Base-by-base conservation (phyloP, 2,113 vertebrate species). In the Campylomormyrus tamandua region DNA sequence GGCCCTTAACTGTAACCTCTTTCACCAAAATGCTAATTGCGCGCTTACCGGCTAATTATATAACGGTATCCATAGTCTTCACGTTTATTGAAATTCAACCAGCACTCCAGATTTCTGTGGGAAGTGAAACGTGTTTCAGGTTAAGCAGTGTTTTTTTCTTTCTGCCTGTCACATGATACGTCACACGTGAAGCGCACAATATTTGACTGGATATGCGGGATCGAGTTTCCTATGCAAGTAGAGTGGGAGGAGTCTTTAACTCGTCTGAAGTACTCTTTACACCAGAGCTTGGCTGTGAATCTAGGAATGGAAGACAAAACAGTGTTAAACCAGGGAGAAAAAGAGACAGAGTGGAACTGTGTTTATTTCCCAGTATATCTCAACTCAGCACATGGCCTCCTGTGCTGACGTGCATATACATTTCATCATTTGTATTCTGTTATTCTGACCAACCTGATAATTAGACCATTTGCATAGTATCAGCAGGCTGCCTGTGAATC, bases 11-110 rank as follows among this genome's bases (percentile, higher is more conserved):
- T 92, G 94, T 94, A 94, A 93, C 91, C 93, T 91, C 93, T 95
- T 96, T 95, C 94, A 95, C 92, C 90, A 89, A 91, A 91, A 95
- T 95, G 94, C 94, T 95, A 95, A 95, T 95, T 89, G 90, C 90
- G 89, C 92, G 92, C 92, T 90, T 92, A 92, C 91, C 89, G 90
- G 92, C 93, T 95, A 95, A 96, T 95, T 94, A 93, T 94, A 94
- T 94, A 83, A 91, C 93, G 92, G 94, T 92, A 94, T 94, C 93
- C 93, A 91, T 94, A 94, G 93, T 94, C 91, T 89, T 90, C 91
- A 90, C 90, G 92, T 95, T 95, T 93, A 93, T 93, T 89, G 90
- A 93, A 93, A 95, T 94, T 93, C 91, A 88, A 87, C 80, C 85
- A 90, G 90, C 92, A 93, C 93, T 93, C 92, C 90, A 91, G 66